Conservation (phyloP, 64 coral and sea anemone genomes). For the Montipora foliosa region DNA sequence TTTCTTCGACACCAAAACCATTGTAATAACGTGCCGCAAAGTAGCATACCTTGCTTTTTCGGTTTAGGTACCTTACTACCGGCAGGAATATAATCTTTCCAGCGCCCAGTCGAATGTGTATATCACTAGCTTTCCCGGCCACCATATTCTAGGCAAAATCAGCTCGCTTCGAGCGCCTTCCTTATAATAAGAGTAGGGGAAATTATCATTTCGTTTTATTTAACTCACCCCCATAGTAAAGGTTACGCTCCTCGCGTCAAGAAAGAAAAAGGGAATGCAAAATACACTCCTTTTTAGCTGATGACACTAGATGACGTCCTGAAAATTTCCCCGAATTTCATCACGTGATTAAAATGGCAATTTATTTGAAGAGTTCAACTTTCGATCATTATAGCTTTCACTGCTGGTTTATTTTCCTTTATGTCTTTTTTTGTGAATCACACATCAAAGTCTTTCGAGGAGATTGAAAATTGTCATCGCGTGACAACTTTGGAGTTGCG, state of each 20-base stretch:
- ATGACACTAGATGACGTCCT: not conserved
- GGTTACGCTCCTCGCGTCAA: not conserved
- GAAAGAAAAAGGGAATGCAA: not conserved
- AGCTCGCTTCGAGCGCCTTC: too few relatives aligned
- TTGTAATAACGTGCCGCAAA: too few relatives aligned
- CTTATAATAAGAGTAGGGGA: too few relatives aligned
- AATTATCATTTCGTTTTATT: not conserved
- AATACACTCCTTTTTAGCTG: not conserved
- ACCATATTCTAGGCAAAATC: too few relatives aligned
- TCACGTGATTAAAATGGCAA: not conserved
- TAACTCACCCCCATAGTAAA: not conserved
- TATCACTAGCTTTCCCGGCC: too few relatives aligned
- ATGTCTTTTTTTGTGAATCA: too few relatives aligned
- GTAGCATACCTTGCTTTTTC: too few relatives aligned
- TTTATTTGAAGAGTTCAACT: not conserved
- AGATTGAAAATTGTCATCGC: not conserved
- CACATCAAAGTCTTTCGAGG: not conserved
- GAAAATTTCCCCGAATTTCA: not conserved
- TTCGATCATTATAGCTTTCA: not conserved
- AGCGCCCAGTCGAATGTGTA: too few relatives aligned
- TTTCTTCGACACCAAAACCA: not conserved
- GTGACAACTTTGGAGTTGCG: not conserved
- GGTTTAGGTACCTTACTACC: too few relatives aligned
- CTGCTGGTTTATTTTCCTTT: not conserved
- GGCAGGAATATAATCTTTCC: too few relatives aligned